Evolutionary conservation across 2,113 vertebrate genomes (phyloP).

Genomic region (Microtus oregoni): DNA sequence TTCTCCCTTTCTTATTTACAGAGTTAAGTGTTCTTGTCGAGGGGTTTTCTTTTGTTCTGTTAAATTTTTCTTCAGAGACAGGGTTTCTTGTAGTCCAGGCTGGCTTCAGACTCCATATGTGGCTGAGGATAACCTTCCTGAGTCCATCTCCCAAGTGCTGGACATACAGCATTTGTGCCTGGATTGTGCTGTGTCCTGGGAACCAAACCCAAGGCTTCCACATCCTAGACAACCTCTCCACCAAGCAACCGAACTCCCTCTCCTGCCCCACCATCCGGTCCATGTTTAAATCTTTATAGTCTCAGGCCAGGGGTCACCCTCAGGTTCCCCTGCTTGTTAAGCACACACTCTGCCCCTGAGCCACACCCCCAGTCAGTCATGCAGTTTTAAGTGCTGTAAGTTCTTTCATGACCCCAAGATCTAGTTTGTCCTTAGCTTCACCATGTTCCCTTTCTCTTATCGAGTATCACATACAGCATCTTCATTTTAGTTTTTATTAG

Average conservation of each 20-base stretch:
- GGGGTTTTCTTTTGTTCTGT: neutral
- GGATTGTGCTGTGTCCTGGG: neutral
- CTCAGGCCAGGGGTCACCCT: neutral
- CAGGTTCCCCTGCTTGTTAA: neutral
- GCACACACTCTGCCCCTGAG: neutral
- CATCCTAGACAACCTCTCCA: no score
- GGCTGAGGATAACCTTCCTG: neutral
- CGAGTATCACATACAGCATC: accelerated
- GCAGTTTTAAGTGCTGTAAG: neutral
- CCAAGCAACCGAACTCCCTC: neutral
- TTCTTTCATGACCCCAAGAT: neutral
- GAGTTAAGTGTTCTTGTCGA: neutral
- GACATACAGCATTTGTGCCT: neutral
- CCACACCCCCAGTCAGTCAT: neutral
- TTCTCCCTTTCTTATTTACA: neutral
- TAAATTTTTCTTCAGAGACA: neutral
- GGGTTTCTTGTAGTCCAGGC: neutral
- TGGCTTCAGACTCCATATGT: neutral
- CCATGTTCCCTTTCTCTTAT: neutral
- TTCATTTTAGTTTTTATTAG: neutral
- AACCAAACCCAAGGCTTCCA: neutral
- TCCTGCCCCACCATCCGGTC: neutral
- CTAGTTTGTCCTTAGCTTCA: neutral
- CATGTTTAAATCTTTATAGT: neutral
- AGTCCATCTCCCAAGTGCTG: neutral